Base-by-base conservation (phyloP, 2,797 vertebrate genomes). In the Enteromius argenteus region DNA sequence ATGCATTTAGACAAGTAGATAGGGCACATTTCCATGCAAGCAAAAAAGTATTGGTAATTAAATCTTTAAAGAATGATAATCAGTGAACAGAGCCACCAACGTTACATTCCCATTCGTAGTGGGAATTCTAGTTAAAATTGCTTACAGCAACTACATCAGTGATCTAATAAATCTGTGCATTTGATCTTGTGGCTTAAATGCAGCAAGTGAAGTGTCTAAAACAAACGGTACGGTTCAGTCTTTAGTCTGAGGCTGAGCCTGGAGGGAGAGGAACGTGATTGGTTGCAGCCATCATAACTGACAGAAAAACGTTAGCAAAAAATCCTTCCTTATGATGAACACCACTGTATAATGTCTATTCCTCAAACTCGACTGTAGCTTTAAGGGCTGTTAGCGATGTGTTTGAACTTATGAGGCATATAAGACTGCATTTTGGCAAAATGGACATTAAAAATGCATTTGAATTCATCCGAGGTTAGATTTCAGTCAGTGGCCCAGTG, bases 401-500 rank as follows among this genome's bases (percentile, higher is more conserved):
- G 64, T 71, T 79, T 72, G 66, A 78, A 84, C 51, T 79, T 71
- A 79, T 78, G 73, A 84, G 82, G 74, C 82, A 84, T 78, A 23
- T 35, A 60, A 84, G 66, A 60, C 53, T 42, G 35, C 83, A 79
- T 84, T 62, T 72, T 67, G 39, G 39, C 75, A 62, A 84, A 84
- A 79, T 78, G 53, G 75, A 84, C 83, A 84, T 79, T 79, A 84
- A 84, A 84, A 79, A 84, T 78, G 42, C 75, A 84, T 79, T 78
- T 79, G 66, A 78, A 84, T 69, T 72, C 39, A 78, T 84, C 42
- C 27, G 30, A 78, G 83, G 75, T 84, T 58, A 83, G 74, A 79
- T 71, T 84, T 72, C 62, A 84, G 66, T 78, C 74, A 62, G 74
- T 51, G 53, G 75, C 42, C 37, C 67, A 71, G 46, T 46, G 53